Conservation (phyloP, 2,797 vertebrate species). For the Lutjanus argentimaculatus region DNA sequence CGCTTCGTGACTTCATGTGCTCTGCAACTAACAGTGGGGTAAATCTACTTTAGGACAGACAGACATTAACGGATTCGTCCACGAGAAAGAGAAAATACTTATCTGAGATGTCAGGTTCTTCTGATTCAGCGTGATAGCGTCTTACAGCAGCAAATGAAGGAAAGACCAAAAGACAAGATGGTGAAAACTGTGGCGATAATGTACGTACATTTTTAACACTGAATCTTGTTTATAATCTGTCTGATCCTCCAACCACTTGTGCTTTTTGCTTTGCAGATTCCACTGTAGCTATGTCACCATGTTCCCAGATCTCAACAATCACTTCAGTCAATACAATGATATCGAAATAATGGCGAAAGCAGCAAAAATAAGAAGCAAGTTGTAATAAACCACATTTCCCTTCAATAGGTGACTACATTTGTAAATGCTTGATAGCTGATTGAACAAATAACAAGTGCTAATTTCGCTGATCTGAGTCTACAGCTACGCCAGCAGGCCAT, state of each 20-base stretch:
- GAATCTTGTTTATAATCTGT: not conserved
- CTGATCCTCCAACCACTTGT: not conserved
- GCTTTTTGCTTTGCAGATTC: not conserved
- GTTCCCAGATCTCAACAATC: not conserved
- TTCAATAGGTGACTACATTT: not conserved
- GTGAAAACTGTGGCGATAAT: not conserved
- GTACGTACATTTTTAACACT: not conserved
- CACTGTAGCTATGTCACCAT: too few species aligned
- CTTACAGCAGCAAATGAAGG: not conserved
- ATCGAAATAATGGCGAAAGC: not conserved
- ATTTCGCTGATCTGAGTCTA: too few species aligned
- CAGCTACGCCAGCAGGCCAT: not conserved
- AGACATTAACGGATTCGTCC: constrained; percentile 8
- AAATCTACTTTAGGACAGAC: not conserved
- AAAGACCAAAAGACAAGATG: not conserved
- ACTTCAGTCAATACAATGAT: not conserved
- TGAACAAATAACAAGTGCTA: not conserved
- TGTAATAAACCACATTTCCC: not conserved
- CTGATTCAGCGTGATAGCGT: not conserved
- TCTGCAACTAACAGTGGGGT: constrained; percentile 19
- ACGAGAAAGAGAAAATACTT: constrained; percentile 11
- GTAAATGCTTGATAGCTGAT: not conserved
- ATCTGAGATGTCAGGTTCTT: not conserved
- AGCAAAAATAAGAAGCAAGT: not conserved
- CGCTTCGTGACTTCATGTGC: constrained; percentile 1